These are phyloP conservation scores for Cotesia typhae DNA, from an alignment of 1,140 invertebrate species.

Conservation along the genomic window DNA sequence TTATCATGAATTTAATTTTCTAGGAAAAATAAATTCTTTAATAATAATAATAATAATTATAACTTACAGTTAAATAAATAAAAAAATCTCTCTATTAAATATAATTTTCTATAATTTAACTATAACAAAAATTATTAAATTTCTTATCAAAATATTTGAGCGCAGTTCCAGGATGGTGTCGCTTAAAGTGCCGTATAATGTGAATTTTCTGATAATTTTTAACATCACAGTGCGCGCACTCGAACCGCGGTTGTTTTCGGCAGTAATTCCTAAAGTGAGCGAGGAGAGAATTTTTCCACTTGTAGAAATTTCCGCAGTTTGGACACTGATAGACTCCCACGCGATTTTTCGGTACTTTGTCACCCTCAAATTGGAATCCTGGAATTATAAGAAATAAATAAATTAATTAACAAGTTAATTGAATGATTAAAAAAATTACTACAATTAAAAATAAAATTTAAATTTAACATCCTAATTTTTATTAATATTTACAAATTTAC, in stretches of 20 bases:
- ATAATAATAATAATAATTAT: too few relatives aligned
- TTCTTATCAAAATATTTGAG: conserved; percentile 41
- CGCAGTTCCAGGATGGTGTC: conserved; percentile 40
- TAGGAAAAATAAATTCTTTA: too few relatives aligned
- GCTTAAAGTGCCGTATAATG: conserved; percentile 44
- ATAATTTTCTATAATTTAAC: not conserved
- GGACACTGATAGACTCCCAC: conserved; percentile 60
- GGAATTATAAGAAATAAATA: not conserved
- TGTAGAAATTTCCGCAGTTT: conserved; percentile 67
- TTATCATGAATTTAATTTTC: too few relatives aligned
- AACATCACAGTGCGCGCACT: conserved; percentile 61
- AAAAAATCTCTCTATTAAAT: not conserved
- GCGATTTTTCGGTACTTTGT: not conserved
- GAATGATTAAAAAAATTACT: too few relatives aligned
- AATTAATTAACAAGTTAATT: too few relatives aligned
- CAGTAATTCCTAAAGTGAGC: conserved; percentile 67
- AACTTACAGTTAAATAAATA: too few relatives aligned
- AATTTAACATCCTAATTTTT: too few relatives aligned
- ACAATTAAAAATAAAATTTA: too few relatives aligned
- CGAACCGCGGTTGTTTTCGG: conserved; percentile 66
- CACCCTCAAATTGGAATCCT: not conserved
- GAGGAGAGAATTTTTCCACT: conserved; percentile 68
- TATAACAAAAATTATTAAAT: conserved; percentile 7
- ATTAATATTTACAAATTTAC: too few relatives aligned
- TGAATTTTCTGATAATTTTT: conserved; percentile 47